Conservation (phyloP, 2,888 invertebrate species). For the Ptychoptera albimana region DNA sequence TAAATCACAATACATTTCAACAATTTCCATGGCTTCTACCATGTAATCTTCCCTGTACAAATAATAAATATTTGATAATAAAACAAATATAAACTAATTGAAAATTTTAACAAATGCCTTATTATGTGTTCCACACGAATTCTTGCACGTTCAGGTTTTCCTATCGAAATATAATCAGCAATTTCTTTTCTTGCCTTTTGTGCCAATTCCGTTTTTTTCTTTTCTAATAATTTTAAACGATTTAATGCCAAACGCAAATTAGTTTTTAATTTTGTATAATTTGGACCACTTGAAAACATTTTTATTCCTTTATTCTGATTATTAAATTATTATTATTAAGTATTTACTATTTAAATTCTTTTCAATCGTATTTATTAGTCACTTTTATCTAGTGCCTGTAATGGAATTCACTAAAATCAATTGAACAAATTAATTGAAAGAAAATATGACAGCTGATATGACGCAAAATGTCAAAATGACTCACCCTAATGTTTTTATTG, state of each 20-base stretch:
- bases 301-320: slow-evolving; percentile 3
- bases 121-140: slow-evolving; percentile 98
- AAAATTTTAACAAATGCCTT: slow-evolving; percentile 36
- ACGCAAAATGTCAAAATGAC: slow-evolving; percentile 3
- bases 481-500: neutral
- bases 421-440: neutral
- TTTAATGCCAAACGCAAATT: slow-evolving; percentile 85
- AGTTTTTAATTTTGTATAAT: slow-evolving; percentile 92
- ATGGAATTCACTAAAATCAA: neutral
- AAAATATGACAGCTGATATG: slow-evolving; percentile 3
- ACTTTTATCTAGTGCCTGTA: neutral
- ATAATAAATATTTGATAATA: neutral
- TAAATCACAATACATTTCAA: slow-evolving; percentile 99
- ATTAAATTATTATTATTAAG: too few relatives aligned
- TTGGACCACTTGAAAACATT: slow-evolving; percentile 86
- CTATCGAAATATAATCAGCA: slow-evolving; percentile 80
- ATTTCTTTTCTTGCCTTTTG: slow-evolving; percentile 91
- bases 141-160: slow-evolving; percentile 78
- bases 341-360: too few relatives aligned
- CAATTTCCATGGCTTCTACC: slow-evolving; percentile 97
- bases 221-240: slow-evolving; percentile 84
- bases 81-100: neutral
- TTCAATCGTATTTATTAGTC: too few relatives aligned
- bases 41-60: slow-evolving; percentile 84
- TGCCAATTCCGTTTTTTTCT: slow-evolving; percentile 94